These are phyloP conservation scores for Sturnus vulgaris DNA, from an alignment of 2,113 vertebrate species.

Conservation along the genomic window DNA sequence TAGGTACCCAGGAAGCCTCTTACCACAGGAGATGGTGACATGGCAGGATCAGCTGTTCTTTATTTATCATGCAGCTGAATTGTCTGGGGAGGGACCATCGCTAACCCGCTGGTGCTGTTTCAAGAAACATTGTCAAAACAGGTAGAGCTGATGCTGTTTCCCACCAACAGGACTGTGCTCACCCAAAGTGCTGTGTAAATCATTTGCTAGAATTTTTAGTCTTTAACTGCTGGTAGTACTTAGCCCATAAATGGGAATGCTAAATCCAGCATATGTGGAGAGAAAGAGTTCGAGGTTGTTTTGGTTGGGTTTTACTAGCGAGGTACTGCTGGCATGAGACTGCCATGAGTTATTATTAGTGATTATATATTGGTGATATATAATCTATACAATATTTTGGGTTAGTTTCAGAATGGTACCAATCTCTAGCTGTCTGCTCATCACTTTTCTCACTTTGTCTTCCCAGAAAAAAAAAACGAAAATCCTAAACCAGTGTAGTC, in stretches of 20 bases:
- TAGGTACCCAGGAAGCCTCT: conserved; percentile 70
- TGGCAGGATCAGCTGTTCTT: conserved; percentile 67
- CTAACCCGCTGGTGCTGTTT: neutral
- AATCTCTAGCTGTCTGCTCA: neutral
- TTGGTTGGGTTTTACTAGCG: neutral
- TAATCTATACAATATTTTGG: neutral
- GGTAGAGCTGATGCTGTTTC: neutral
- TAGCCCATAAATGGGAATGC: neutral
- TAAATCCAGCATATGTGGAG: neutral
- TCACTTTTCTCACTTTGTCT: neutral
- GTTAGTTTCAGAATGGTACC: neutral
- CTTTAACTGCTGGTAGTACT: neutral
- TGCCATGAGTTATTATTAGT: neutral
- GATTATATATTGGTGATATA: neutral
- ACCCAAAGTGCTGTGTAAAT: neutral
- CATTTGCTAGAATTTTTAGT: neutral
- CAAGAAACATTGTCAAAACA: conserved; percentile 11
- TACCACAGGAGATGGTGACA: conserved; percentile 58
- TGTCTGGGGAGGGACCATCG: neutral
- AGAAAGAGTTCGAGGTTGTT: neutral
- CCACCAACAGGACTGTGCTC: neutral
- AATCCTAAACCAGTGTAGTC: neutral
- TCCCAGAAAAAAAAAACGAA: neutral
- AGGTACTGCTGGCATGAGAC: neutral
- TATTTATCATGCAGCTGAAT: conserved; percentile 39